Conservation (phyloP, 2,888 invertebrate species). For the Timandra comae region DNA sequence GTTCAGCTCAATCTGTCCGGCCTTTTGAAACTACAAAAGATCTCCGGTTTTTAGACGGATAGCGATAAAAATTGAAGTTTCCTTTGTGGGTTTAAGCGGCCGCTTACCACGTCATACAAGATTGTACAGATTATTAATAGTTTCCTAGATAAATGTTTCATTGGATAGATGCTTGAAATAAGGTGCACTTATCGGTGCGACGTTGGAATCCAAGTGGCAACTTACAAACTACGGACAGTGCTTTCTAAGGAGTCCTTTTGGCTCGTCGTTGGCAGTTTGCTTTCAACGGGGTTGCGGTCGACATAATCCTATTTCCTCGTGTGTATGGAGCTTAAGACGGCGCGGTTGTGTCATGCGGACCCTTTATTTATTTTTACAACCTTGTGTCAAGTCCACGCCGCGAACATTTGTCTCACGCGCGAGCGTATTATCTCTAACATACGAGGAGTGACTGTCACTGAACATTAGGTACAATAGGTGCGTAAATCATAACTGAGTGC, state of each 20-base stretch:
- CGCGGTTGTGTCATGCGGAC: constrained; percentile 26
- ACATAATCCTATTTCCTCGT: constrained; percentile 1
- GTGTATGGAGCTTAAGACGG: constrained; percentile 30
- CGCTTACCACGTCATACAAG: too few relatives aligned
- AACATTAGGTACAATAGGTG: constrained; percentile 34
- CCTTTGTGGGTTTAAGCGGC: not conserved
- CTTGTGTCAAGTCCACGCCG: constrained; percentile 52
- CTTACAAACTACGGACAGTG: constrained; percentile 10
- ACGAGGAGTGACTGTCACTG: constrained; percentile 39
- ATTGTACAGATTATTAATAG: too few relatives aligned
- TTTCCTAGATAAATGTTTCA: too few relatives aligned
- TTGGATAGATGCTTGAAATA: too few relatives aligned
- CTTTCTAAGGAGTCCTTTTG: constrained; percentile 7
- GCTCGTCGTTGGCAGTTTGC: constrained; percentile 16
- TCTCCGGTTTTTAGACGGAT: constrained; percentile 9
- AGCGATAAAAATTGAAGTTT: constrained; percentile 9
- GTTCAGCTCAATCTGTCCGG: constrained; percentile 14
- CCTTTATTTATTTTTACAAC: constrained; percentile 59
- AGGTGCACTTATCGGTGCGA: too few relatives aligned
- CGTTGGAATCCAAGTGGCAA: too few relatives aligned
- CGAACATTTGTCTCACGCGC: constrained; percentile 50
- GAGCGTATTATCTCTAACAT: constrained; percentile 47
- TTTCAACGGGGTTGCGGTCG: not conserved
- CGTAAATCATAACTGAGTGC: constrained; percentile 26
- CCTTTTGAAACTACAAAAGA: constrained; percentile 11